These are phyloP conservation scores for Limnephilus rhombicus DNA, from an alignment of 2,888 invertebrate genomes.

Conservation along the genomic window DNA sequence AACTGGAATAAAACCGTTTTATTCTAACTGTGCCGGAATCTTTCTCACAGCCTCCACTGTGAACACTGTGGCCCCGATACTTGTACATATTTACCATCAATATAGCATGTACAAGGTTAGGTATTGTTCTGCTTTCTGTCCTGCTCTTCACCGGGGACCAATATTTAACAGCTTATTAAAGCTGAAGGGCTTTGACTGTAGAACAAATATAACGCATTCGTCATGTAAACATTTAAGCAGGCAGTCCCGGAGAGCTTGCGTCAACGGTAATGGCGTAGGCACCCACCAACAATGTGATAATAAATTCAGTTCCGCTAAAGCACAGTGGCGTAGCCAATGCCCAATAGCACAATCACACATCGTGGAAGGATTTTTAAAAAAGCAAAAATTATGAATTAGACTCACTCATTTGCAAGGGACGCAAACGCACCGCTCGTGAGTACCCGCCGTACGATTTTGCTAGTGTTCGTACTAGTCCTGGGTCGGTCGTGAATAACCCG, in stretches of 20 bases:
- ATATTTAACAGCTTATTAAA: not conserved
- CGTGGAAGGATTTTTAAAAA: not conserved
- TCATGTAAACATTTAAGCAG: not conserved
- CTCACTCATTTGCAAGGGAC: not conserved
- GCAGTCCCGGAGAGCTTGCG: not conserved
- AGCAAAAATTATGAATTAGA: not conserved
- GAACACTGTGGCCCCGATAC: not conserved
- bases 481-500: too few relatives aligned
- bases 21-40: not conserved
- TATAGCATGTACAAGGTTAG: not conserved
- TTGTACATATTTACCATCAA: not conserved
- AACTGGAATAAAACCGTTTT: not conserved
- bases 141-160: not conserved
- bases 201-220: conserved; percentile 1
- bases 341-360: not conserved
- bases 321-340: not conserved
- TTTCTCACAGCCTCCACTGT: not conserved
- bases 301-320: not conserved
- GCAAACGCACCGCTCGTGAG: not conserved
- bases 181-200: not conserved
- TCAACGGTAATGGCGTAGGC: not conserved
- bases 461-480: too few relatives aligned
- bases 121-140: not conserved
- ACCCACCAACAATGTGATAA: conserved; percentile 8
- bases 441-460: too few relatives aligned